These are phyloP conservation scores for Lepilemur septentrionalis DNA, from an alignment of 2,797 vertebrate genomes.

Conservation along the genomic window DNA sequence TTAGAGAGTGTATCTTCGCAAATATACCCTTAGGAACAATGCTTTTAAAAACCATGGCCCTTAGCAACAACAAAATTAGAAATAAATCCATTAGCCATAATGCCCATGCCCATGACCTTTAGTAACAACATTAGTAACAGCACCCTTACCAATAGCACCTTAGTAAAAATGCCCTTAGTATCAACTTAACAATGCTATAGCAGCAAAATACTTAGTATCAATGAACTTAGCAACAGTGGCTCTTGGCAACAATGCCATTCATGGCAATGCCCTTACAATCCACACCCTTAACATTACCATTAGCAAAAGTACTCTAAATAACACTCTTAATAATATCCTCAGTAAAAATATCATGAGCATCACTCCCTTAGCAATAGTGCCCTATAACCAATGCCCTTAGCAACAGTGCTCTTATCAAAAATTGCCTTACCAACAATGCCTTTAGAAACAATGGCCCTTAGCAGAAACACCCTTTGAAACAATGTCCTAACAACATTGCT, in stretches of 20 bases:
- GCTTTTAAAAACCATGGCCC: not conserved
- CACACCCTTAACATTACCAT: not conserved
- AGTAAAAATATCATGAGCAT: not conserved
- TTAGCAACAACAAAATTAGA: not conserved
- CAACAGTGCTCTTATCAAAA: not conserved
- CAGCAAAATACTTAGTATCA: not conserved
- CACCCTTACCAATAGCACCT: not conserved
- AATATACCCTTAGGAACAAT: not conserved
- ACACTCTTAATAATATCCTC: not conserved
- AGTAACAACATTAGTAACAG: not conserved
- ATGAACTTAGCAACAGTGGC: not conserved
- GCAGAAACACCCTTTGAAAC: not conserved
- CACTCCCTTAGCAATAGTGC: not conserved
- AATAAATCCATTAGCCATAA: not conserved
- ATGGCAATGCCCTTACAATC: not conserved
- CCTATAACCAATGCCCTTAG: not conserved
- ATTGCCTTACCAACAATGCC: not conserved
- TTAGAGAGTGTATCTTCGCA: not conserved
- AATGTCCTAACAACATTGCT: not conserved
- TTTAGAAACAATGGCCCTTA: not conserved
- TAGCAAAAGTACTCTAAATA: not conserved
- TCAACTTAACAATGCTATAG: no score
- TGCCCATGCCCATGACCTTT: not conserved
- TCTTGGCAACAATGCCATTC: not conserved
- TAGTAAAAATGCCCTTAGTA: not conserved